These are phyloP conservation scores for Dermatophagoides farinae DNA, from an alignment of 1,140 invertebrate species.

Conservation along the genomic window DNA sequence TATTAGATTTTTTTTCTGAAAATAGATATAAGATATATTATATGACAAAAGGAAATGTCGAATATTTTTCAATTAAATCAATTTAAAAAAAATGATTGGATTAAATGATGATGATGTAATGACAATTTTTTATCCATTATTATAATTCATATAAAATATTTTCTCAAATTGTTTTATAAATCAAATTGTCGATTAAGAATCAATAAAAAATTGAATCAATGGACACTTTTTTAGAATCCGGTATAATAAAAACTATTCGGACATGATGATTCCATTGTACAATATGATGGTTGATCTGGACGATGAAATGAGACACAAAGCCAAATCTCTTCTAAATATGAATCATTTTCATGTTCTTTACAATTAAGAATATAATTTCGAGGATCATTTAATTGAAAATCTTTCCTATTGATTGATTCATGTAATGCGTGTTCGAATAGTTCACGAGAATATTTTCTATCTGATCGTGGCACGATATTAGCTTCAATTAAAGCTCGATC, in stretches of 20 bases:
- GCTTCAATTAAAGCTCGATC: not conserved
- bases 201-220: no score
- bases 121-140: no score
- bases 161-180: no score
- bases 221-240: not conserved
- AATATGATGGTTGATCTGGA: not conserved
- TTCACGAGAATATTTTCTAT: not conserved
- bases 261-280: not conserved
- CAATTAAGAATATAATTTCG: not conserved
- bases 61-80: no score
- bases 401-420: not conserved
- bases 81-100: no score
- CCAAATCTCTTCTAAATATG: not conserved
- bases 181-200: no score
- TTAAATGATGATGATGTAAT: no score
- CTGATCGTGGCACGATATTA: conserved; percentile 10
- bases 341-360: not conserved
- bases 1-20: no score
- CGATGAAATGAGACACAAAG: not conserved
- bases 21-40: no score
- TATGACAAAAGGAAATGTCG: no score
- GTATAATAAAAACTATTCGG: not conserved
- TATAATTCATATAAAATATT: no score
- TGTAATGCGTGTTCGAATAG: not conserved
- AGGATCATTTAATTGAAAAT: not conserved